A percentile compares a stretch with the other conserved stretches of the same genome.
Evolutionary conservation across 2,888 invertebrate genomes (phyloP).

Genomic region (Iphiclides podalirius): DNA sequence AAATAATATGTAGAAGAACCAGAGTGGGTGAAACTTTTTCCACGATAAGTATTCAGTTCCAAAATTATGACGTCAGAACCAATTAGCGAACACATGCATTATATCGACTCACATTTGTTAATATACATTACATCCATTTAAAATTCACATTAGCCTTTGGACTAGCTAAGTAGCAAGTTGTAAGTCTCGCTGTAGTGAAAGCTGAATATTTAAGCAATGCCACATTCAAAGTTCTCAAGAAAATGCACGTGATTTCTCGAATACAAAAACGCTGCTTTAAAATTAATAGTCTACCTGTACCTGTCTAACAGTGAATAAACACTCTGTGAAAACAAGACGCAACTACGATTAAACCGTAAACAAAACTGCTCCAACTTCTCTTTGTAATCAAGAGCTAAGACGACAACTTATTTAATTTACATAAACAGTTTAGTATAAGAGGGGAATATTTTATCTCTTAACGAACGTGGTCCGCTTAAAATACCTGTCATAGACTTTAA

Average conservation of each 20-base stretch:
- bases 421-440: constrained; percentile 65
- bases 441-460: constrained; percentile 32
- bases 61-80: too few relatives aligned
- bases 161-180: constrained; percentile 12
- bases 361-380: constrained; percentile 62
- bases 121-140: constrained; percentile 18
- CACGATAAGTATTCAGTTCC: too few relatives aligned
- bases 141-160: constrained; percentile 16
- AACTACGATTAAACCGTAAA: constrained; percentile 61
- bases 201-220: constrained; percentile 22
- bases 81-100: background rate
- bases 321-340: constrained; percentile 44
- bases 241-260: constrained; percentile 25
- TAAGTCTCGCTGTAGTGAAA: constrained; percentile 14
- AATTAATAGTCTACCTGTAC: constrained; percentile 31
- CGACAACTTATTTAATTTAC: constrained; percentile 70
- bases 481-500: constrained; percentile 29
- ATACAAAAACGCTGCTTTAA: constrained; percentile 35
- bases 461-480: constrained; percentile 30
- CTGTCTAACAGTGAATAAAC: constrained; percentile 46
- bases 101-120: background rate
- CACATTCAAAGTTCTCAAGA: constrained; percentile 23
- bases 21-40: too few relatives aligned
- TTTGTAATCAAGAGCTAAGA: constrained; percentile 67
- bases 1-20: too few relatives aligned